Conservation (phyloP, 2,888 invertebrate genomes). For the Papilio gigon region DNA sequence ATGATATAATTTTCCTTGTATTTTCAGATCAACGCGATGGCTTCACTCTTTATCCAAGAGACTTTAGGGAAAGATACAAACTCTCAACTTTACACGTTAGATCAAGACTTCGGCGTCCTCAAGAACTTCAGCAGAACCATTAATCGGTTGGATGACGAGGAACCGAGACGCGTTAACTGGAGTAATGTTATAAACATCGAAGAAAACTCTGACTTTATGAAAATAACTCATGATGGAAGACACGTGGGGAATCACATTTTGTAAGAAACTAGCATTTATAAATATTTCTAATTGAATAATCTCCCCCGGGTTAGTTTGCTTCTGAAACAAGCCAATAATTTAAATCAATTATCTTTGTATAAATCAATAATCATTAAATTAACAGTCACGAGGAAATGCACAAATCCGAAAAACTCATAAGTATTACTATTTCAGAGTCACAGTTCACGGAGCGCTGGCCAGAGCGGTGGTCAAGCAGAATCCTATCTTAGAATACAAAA, state of each 20-base stretch:
- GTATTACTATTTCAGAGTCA: constrained; percentile 59
- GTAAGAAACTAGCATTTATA: constrained; percentile 55
- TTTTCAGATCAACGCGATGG: constrained; percentile 74
- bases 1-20: background rate
- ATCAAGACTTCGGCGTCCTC: constrained; percentile 64
- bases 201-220: constrained; percentile 60
- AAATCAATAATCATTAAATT: background rate
- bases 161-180: constrained; percentile 52
- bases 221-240: constrained; percentile 55
- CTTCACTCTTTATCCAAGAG: constrained; percentile 72
- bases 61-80: constrained; percentile 72
- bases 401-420: background rate
- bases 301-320: background rate
- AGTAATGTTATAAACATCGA: constrained; percentile 54
- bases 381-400: too few species aligned
- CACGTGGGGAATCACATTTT: constrained; percentile 68
- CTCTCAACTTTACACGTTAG: constrained; percentile 65
- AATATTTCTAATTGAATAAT: background rate
- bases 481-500: constrained; percentile 67
- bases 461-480: constrained; percentile 76
- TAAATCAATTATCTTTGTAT: background rate
- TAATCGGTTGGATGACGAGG: constrained; percentile 50
- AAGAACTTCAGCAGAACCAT: constrained; percentile 63
- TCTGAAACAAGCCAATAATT: background rate
- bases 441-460: constrained; percentile 73